Conservation (phyloP, 92 coral and sea anemone species). For the Zoanthus sociatus region DNA sequence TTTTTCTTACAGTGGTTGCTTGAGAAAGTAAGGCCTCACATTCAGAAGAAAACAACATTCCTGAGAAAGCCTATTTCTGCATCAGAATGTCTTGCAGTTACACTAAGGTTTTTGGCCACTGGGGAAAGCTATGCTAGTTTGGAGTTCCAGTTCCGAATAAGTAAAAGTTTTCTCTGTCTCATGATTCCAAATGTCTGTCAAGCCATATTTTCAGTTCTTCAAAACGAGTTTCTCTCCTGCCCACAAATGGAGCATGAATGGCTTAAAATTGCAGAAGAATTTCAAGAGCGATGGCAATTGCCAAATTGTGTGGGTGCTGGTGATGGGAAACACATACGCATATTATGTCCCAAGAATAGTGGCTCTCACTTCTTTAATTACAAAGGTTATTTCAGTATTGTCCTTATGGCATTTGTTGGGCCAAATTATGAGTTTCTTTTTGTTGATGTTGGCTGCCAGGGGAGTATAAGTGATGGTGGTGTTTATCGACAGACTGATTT, state of each 20-base stretch:
- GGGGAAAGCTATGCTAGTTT: slow-evolving; percentile 29
- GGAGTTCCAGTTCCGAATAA: slow-evolving; percentile 23
- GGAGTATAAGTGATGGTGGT: slow-evolving; percentile 36
- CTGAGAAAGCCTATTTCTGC: slow-evolving; percentile 60
- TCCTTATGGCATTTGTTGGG: not conserved
- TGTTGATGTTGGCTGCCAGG: slow-evolving; percentile 24
- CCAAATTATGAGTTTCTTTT: not conserved
- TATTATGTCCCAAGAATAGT: slow-evolving; percentile 59
- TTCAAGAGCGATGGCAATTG: not conserved
- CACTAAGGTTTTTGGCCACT: slow-evolving; percentile 32
- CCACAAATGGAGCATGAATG: slow-evolving; percentile 51
- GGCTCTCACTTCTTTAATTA: slow-evolving; percentile 36
- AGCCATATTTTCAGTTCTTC: slow-evolving; percentile 37
- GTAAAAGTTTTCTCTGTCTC: not conserved
- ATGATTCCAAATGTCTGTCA: slow-evolving; percentile 64
- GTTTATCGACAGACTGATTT: slow-evolving; percentile 16
- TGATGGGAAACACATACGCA: slow-evolving; percentile 66
- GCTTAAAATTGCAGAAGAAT: slow-evolving; percentile 32
- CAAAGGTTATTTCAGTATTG: slow-evolving; percentile 4
- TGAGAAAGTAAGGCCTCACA: not conserved
- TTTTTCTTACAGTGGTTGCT: not conserved
- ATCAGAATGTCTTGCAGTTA: slow-evolving; percentile 62
- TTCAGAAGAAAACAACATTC: not conserved
- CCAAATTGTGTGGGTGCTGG: slow-evolving; percentile 37
- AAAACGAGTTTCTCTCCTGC: slow-evolving; percentile 48